Percentiles rank a stretch among this genome's conserved stretches.
Evolutionary conservation across 2,888 invertebrate genomes (phyloP).

Genomic region (Phyllotreta striolata): DNA sequence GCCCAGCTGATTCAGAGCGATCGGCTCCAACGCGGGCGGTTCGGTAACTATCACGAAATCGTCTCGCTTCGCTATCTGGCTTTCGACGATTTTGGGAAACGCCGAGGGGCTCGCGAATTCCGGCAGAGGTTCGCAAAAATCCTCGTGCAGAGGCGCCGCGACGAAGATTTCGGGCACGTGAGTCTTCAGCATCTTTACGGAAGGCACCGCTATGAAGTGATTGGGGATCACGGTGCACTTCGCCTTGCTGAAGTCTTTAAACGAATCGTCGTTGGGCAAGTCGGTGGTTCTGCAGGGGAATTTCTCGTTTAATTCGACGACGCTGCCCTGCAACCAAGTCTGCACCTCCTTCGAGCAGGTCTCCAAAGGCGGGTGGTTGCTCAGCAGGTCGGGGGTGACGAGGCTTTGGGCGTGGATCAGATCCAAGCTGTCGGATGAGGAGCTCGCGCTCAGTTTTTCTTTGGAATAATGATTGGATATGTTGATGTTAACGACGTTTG

Average conservation of each 20-base stretch:
- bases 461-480: constrained; percentile 66
- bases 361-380: constrained; percentile 66
- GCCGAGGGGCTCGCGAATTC: constrained; percentile 40
- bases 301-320: constrained; percentile 32
- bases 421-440: constrained; percentile 66
- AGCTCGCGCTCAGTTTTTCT: constrained; percentile 57
- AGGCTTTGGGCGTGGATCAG: constrained; percentile 54
- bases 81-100: constrained; percentile 35
- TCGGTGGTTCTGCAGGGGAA: constrained; percentile 29
- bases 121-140: constrained; percentile 45
- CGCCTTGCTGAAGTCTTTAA: constrained; percentile 25
- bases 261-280: constrained; percentile 25
- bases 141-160: constrained; percentile 34
- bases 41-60: constrained; percentile 45
- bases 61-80: constrained; percentile 33
- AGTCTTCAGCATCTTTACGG: constrained; percentile 46
- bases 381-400: constrained; percentile 67
- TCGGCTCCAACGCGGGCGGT: constrained; percentile 53
- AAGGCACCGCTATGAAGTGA: constrained; percentile 35
- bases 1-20: constrained; percentile 44
- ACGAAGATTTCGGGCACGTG: constrained; percentile 50
- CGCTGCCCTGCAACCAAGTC: constrained; percentile 36
- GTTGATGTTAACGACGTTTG: constrained; percentile 68
- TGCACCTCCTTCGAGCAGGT: constrained; percentile 26
- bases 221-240: constrained; percentile 31